A percentile compares a stretch with the other conserved stretches of the same genome.
Conservation (phyloP, 1,140 invertebrate genomes). For the Philotrypesis tridentata region DNA sequence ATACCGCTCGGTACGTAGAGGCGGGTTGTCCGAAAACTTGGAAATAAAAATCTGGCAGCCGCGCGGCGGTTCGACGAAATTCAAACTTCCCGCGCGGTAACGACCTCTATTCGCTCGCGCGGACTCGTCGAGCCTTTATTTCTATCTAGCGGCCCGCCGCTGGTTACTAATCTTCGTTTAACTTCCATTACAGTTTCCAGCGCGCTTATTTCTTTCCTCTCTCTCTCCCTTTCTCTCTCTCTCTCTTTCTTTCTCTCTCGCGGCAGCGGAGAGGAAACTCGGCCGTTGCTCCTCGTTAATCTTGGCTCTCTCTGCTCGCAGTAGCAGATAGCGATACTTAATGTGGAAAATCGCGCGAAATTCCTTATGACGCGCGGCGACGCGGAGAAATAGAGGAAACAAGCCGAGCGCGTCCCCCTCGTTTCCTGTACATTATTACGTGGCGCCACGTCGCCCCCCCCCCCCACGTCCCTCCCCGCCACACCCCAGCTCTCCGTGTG, state of each 20-base stretch:
- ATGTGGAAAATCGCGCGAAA: constrained; percentile 43
- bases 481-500: no score
- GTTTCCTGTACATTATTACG: constrained; percentile 16
- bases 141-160: background rate
- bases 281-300: constrained; percentile 25
- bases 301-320: no score
- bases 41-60: background rate
- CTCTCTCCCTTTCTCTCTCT: no score
- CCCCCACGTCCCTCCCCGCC: no score
- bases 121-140: constrained; percentile 14
- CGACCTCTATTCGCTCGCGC: constrained; percentile 31
- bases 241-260: no score
- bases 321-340: constrained; percentile 33
- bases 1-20: no score
- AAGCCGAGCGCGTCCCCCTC: background rate
- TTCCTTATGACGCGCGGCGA: constrained; percentile 23
- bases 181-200: constrained; percentile 46
- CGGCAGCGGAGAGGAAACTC: background rate
- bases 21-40: no score
- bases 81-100: constrained; percentile 26
- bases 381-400: constrained; percentile 25
- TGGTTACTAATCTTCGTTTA: constrained; percentile 48
- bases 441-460: background rate
- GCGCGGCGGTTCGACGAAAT: background rate
- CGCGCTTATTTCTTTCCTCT: constrained; percentile 31